Evolutionary conservation across 2,888 invertebrate species (phyloP).

Genomic region (Euspilapteryx auroguttella): DNA sequence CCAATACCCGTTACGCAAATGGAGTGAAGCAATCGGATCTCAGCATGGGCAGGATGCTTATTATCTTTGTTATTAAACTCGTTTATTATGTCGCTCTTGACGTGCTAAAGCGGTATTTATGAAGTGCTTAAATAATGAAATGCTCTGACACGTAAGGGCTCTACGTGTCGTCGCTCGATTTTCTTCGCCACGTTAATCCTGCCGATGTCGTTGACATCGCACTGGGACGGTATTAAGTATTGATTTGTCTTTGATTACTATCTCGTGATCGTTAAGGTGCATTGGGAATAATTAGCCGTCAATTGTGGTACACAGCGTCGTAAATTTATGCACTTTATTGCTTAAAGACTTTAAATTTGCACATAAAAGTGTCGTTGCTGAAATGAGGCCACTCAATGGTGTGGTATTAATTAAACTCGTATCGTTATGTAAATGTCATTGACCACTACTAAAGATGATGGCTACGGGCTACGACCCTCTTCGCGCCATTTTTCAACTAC

Average conservation of each 20-base stretch:
- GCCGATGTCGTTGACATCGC: no score
- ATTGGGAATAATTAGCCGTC: slow-evolving; percentile 39
- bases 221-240: no score
- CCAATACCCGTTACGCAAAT: not conserved
- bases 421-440: no score
- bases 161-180: no score
- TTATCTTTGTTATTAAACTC: not conserved
- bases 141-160: no score
- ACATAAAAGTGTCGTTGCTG: slow-evolving; percentile 40
- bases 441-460: no score
- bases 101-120: not conserved
- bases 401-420: slow-evolving; percentile 35
- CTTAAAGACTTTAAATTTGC: slow-evolving; percentile 27
- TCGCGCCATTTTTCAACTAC: slow-evolving; percentile 37
- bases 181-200: no score
- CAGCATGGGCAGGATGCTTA: not conserved
- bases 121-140: no score
- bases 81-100: not conserved
- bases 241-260: no score
- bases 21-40: not conserved
- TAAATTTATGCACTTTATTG: slow-evolving; percentile 39
- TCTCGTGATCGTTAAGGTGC: no score
- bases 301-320: slow-evolving; percentile 23
- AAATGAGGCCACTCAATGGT: slow-evolving; percentile 38
- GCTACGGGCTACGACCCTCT: slow-evolving; percentile 6